These are phyloP conservation scores for Embidobia sp. DNA, from an alignment of 2,888 invertebrate genomes.

Conservation along the genomic window DNA sequence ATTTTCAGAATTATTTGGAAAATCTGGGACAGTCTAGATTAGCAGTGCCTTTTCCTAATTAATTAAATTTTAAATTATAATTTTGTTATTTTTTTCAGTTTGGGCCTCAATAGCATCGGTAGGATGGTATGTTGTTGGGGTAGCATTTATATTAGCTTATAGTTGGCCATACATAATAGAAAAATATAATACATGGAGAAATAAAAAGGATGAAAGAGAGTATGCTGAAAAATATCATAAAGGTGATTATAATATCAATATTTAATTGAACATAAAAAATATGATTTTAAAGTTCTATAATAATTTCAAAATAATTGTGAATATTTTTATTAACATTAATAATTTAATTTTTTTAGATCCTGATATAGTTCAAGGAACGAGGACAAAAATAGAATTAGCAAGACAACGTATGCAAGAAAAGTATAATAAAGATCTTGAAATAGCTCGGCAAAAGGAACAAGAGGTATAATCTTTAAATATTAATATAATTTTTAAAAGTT, in stretches of 20 bases:
- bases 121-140: conserved; percentile 80
- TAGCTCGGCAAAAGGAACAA: conserved; percentile 77
- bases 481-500: conserved; percentile 15
- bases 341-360: conserved; percentile 82
- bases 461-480: conserved; percentile 77
- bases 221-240: conserved; percentile 82
- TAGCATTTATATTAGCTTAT: conserved; percentile 72
- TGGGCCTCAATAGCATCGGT: conserved; percentile 72
- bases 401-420: conserved; percentile 81
- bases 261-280: too few relatives aligned
- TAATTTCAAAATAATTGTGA: background rate
- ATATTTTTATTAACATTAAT: background rate
- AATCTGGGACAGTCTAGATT: background rate
- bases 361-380: conserved; percentile 78
- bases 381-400: conserved; percentile 78
- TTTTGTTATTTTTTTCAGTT: conserved; percentile 63
- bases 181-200: conserved; percentile 75
- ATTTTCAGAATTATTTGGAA: background rate
- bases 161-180: conserved; percentile 77
- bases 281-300: too few relatives aligned
- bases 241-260: conserved; percentile 73
- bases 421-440: conserved; percentile 76
- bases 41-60: background rate
- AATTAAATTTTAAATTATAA: conserved; percentile 3
- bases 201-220: conserved; percentile 76